Evolutionary conservation across 1,140 invertebrate genomes (phyloP).

Genomic region (Magallana gigas): DNA sequence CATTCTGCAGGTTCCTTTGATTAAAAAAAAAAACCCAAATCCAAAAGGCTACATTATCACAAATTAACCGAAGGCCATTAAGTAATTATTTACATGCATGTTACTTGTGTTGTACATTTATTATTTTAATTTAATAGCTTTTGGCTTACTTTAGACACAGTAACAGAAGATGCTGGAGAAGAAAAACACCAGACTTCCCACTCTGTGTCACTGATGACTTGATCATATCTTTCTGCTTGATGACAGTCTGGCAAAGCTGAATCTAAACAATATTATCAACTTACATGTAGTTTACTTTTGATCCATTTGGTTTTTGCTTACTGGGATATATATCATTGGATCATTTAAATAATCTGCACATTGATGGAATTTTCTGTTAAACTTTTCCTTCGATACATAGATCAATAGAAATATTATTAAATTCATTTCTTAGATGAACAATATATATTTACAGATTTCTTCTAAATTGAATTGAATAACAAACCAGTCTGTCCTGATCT

Average conservation of each 20-base stretch:
- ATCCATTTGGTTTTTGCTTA: constrained; percentile 31
- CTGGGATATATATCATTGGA: no score
- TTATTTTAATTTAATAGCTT: no score
- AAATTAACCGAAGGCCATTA: no score
- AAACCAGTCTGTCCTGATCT: not conserved
- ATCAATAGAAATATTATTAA: no score
- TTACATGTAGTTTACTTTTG: not conserved
- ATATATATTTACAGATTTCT: no score
- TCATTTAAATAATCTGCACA: no score
- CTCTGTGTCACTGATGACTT: constrained; percentile 39
- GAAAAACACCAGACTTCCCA: constrained; percentile 51
- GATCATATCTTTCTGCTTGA: constrained; percentile 70
- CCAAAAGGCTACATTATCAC: no score
- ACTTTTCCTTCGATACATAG: no score
- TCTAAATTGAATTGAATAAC: not conserved
- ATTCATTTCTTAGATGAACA: no score
- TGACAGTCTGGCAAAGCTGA: constrained; percentile 70
- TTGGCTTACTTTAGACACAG: constrained; percentile 69
- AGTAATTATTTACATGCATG: no score
- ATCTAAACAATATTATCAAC: constrained; percentile 49
- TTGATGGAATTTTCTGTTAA: no score
- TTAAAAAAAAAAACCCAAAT: not conserved
- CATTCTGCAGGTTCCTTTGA: constrained; percentile 68
- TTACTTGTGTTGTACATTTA: no score
- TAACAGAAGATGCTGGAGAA: constrained; percentile 66